Evolutionary conservation across 2,888 invertebrate genomes (phyloP), one percentile per base, ranked within the genome.

Genomic region (Dynastes hyllus): DNA sequence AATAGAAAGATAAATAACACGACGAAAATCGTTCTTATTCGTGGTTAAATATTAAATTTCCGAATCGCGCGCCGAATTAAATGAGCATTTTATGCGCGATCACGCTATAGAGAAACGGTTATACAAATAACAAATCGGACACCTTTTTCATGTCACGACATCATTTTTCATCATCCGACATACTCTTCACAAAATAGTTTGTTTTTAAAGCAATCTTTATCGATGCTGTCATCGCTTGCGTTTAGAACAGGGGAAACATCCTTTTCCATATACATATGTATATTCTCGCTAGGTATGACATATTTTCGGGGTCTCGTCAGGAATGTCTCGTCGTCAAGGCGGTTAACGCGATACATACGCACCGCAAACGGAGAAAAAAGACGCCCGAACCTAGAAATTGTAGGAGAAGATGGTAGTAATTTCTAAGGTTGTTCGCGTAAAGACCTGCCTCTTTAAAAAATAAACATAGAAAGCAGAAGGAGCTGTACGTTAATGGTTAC

Each of bases 381-480:
- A 53, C 9, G 11, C 53, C 13, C n/a, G 55, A 55, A 55, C 6
- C 32, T 32, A 8, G 55, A 16, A 22, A 55, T 22, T 6, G 22
- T 16, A 27, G 22, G 55, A 16, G 55, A 55, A 55, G 55, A 22
- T 22, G 55, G 22, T 55, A 55, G 55, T 55, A 55, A 55, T 55
- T 55, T 16, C 55, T 55, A 22, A 55, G 55, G 55, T 55, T 55
- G 55, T 55, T 55, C 55, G 22, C 55, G 22, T 16, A 55, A 55
- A 55, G 55, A 55, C 55, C 45, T 55, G 55, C 55, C 55, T 55
- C 55, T 55, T 55, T 55, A 55, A 55, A 55, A 55, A 55, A 22
- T 55, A 55, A 55, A 55, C 55, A 55, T 55, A 16, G 55, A 22
- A 55, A 22, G 55, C 22, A 55, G 55, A 22, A 55, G 6, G 55